phyloP scores from a whole-genome alignment of 1,140 invertebrate genomes.

The Eurosta solidaginis region DNA sequence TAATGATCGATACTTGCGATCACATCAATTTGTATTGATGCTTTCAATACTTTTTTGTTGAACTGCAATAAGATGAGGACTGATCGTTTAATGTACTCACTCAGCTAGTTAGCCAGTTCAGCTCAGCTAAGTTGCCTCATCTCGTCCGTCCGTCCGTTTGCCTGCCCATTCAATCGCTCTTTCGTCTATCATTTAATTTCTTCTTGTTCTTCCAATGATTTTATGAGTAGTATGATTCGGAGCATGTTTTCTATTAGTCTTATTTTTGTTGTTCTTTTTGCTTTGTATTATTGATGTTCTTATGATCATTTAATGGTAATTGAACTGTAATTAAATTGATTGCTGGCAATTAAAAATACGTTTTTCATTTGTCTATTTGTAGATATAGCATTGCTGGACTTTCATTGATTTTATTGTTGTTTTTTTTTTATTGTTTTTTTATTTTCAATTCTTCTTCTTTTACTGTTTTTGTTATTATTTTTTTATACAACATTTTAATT shows the following conservation, averaged over 20 bases:
- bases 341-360: slow-evolving; percentile 25
- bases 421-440: background rate
- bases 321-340: slow-evolving; percentile 31
- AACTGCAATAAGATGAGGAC: background rate
- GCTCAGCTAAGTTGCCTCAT: background rate
- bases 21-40: background rate
- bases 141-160: background rate
- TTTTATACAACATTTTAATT: background rate
- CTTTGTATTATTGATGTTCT: slow-evolving; percentile 13
- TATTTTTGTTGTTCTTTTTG: background rate
- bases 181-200: background rate
- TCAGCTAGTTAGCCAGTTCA: background rate
- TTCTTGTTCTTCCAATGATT: background rate
- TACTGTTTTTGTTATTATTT: background rate
- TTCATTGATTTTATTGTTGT: slow-evolving; percentile 18
- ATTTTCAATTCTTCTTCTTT: background rate
- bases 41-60: background rate
- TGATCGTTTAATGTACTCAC: background rate
- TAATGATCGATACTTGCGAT: background rate
- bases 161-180: background rate
- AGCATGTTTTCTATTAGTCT: slow-evolving; percentile 1
- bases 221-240: background rate
- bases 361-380: slow-evolving; percentile 17
- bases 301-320: slow-evolving; percentile 28
- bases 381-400: background rate